Percentiles rank a stretch among this genome's conserved stretches.
Evolutionary conservation across 2,113 vertebrate genomes (phyloP).

Genomic region (Ranitomeya variabilis): DNA sequence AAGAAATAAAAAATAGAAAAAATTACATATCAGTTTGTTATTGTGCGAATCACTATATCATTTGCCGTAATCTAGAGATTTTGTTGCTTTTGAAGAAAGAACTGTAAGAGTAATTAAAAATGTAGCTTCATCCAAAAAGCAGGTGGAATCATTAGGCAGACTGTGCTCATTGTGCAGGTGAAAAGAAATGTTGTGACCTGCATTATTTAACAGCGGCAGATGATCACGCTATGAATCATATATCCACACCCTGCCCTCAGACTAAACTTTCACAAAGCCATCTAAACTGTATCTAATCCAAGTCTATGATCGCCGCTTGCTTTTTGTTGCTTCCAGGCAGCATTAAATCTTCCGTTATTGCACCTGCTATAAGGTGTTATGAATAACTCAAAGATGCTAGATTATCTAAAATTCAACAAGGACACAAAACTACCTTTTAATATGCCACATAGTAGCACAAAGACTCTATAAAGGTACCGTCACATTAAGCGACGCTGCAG

Average conservation of each 20-base stretch:
- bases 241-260: slow-evolving; percentile 49
- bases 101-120: not conserved
- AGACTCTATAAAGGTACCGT: not conserved
- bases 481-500: too few species aligned
- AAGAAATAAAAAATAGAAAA: not conserved
- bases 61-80: not conserved
- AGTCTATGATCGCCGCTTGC: slow-evolving; percentile 12
- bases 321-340: slow-evolving; percentile 52
- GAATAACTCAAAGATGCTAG: not conserved
- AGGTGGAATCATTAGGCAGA: slow-evolving; percentile 12
- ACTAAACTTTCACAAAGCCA: slow-evolving; percentile 47
- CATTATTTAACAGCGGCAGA: slow-evolving; percentile 56
- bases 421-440: not conserved
- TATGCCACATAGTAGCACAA: not conserved
- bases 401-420: not conserved
- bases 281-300: slow-evolving; percentile 36
- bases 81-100: not conserved
- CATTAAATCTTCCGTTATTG: slow-evolving; percentile 28
- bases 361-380: slow-evolving; percentile 50
- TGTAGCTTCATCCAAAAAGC: not conserved
- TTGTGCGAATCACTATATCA: not conserved
- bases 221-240: slow-evolving; percentile 43
- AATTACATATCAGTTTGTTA: not conserved
- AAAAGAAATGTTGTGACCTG: slow-evolving; percentile 17
- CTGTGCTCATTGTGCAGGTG: not conserved